Evolutionary conservation across 2,888 invertebrate genomes (phyloP).

Genomic region (Cheilosia vulpina): DNA sequence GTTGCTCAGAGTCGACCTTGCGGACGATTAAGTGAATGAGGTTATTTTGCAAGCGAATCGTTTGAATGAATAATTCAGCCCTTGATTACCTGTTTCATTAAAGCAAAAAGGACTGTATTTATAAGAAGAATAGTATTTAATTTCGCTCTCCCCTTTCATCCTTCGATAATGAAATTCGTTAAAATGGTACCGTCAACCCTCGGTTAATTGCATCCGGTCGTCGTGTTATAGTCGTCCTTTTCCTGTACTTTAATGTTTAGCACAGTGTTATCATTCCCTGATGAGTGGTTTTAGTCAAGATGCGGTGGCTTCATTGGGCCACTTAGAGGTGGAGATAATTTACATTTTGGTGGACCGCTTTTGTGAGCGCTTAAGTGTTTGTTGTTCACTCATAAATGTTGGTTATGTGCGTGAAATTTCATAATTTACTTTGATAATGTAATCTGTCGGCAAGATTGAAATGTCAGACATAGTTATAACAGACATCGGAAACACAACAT

Average conservation of each 20-base stretch:
- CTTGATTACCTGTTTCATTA: slow-evolving; percentile 38
- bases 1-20: slow-evolving; percentile 17
- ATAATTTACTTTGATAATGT: neutral
- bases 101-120: slow-evolving; percentile 13
- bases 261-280: slow-evolving; percentile 50
- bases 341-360: slow-evolving; percentile 37
- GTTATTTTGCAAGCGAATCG: slow-evolving; percentile 41
- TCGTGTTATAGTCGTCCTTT: slow-evolving; percentile 49
- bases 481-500: too few relatives aligned
- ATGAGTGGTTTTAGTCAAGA: slow-evolving; percentile 36
- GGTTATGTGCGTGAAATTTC: neutral
- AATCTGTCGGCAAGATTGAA: neutral
- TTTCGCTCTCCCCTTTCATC: slow-evolving; percentile 56
- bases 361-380: slow-evolving; percentile 18
- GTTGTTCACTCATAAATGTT: neutral
- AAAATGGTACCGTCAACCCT: slow-evolving; percentile 57
- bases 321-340: slow-evolving; percentile 66
- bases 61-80: slow-evolving; percentile 46
- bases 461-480: neutral
- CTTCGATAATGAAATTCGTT: slow-evolving; percentile 56
- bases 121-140: slow-evolving; percentile 35
- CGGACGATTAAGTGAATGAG: slow-evolving; percentile 13
- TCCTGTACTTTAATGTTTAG: slow-evolving; percentile 54
- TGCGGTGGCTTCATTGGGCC: slow-evolving; percentile 36
- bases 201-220: slow-evolving; percentile 65